A percentile compares a stretch with the other conserved stretches of the same genome.
These are phyloP conservation scores for Drosophila mimetica DNA, from an alignment of 2,888 invertebrate genomes.

Conservation along the genomic window DNA sequence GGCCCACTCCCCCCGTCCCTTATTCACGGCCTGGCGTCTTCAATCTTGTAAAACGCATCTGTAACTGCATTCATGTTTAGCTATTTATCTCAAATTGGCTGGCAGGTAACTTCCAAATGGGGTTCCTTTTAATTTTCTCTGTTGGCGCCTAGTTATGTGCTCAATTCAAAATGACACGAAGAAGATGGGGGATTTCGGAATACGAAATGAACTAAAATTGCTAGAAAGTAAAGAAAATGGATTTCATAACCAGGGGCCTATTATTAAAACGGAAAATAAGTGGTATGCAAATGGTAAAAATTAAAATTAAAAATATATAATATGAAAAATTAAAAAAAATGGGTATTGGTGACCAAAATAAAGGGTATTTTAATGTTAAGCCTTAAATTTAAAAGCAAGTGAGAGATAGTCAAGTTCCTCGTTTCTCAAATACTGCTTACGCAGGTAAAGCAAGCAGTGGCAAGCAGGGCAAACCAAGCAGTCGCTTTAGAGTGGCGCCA, in stretches of 20 bases:
- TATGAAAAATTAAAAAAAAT: too few species aligned
- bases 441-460: too few species aligned
- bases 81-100: conserved; percentile 67
- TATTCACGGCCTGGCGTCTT: conserved; percentile 42
- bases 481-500: too few species aligned
- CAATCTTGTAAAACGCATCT: conserved; percentile 69
- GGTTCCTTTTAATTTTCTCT: conserved; percentile 19
- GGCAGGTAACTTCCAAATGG: conserved; percentile 62
- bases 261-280: too few species aligned
- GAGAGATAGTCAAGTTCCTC: too few species aligned
- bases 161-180: not conserved
- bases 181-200: not conserved
- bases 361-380: too few species aligned
- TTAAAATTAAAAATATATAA: not conserved
- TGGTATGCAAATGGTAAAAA: too few species aligned
- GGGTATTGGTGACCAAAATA: too few species aligned
- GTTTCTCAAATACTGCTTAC: too few species aligned
- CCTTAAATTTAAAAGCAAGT: too few species aligned
- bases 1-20: conserved; percentile 8
- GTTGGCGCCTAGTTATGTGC: conserved; percentile 12
- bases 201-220: not conserved
- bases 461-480: too few species aligned
- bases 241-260: not conserved
- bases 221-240: not conserved
- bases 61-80: conserved; percentile 65